phyloP scores from a whole-genome alignment of 2,888 invertebrate species.

The Homarus gammarus region DNA sequence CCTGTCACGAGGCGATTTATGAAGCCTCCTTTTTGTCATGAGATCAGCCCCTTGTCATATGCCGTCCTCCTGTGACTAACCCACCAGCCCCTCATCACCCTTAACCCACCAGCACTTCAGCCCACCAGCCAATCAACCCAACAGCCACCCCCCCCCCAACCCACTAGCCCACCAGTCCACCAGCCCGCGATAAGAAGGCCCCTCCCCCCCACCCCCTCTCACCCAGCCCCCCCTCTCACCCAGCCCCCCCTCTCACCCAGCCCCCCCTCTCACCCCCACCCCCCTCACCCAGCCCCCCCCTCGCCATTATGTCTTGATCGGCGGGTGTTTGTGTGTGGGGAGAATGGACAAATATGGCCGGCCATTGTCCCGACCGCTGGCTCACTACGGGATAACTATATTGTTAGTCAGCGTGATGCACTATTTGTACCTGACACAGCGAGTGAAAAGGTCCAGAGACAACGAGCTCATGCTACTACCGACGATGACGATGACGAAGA shows the following conservation, averaged over 20 bases:
- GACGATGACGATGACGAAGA: too few relatives aligned
- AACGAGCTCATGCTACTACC: background rate
- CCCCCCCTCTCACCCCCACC: background rate
- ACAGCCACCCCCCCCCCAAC: too few relatives aligned
- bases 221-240: background rate
- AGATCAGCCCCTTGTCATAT: too few relatives aligned
- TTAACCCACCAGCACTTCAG: too few relatives aligned
- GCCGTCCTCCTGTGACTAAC: too few relatives aligned
- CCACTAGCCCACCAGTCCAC: too few relatives aligned
- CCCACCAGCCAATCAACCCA: too few relatives aligned
- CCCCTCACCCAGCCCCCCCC: background rate
- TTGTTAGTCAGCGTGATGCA: background rate
- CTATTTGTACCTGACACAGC: background rate
- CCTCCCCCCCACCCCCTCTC: too few relatives aligned
- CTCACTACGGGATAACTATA: constrained; percentile 1
- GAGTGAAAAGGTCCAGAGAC: background rate
- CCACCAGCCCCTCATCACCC: too few relatives aligned
- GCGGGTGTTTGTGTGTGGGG: background rate
- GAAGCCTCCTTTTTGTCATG: too few relatives aligned
- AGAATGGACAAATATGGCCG: constrained; percentile 1
- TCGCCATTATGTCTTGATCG: background rate
- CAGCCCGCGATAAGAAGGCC: too few relatives aligned
- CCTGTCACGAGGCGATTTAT: too few relatives aligned
- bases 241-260: background rate
- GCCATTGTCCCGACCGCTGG: background rate